Evolutionary conservation across 2,888 invertebrate species (phyloP).

Genomic region (Eupeodes luniger): DNA sequence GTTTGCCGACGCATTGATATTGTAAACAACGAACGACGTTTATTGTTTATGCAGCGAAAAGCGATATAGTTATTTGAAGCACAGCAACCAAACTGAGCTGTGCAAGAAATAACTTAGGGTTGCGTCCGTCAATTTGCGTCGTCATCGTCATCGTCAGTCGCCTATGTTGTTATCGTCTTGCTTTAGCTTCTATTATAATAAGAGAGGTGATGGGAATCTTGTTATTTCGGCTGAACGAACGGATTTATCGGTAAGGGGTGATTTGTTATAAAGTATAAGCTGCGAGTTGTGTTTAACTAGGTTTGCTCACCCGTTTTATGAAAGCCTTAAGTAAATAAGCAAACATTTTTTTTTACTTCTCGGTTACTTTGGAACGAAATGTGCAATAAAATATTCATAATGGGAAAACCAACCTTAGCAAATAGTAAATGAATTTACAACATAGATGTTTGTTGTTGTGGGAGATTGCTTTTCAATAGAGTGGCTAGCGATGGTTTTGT

Average conservation of each 20-base stretch:
- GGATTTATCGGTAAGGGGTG: constrained; percentile 60
- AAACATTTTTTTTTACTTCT: constrained; percentile 46
- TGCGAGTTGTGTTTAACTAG: constrained; percentile 76
- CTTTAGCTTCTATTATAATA: not conserved
- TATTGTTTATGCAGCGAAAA: constrained; percentile 66
- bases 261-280: constrained; percentile 49
- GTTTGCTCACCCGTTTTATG: constrained; percentile 76
- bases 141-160: not conserved
- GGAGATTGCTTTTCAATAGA: constrained; percentile 4
- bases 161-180: not conserved
- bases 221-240: constrained; percentile 57
- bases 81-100: constrained; percentile 6
- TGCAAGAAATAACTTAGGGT: constrained; percentile 9
- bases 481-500: constrained; percentile 27
- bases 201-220: constrained; percentile 64
- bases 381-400: constrained; percentile 75
- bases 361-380: constrained; percentile 28
- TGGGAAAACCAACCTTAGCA: constrained; percentile 59
- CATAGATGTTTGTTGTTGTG: constrained; percentile 7
- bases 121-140: not conserved
- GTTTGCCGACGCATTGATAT: constrained; percentile 72
- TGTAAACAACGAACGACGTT: constrained; percentile 71
- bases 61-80: constrained; percentile 59
- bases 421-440: constrained; percentile 48
- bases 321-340: constrained; percentile 57